Conservation (phyloP, 2,888 invertebrate genomes). For the Melangyna quadrimaculata region DNA sequence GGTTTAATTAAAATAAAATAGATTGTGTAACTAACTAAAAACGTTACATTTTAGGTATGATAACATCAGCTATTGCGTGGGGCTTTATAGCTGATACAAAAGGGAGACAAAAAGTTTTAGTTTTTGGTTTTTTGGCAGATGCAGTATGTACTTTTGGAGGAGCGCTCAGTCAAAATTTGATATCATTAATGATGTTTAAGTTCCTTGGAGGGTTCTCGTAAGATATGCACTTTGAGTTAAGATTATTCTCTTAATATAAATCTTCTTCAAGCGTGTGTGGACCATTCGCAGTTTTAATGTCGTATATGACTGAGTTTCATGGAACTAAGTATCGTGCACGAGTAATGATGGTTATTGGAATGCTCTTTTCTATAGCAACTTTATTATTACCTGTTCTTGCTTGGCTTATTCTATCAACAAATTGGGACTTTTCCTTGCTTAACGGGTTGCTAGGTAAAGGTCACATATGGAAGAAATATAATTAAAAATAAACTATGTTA, state of each 20-base stretch:
- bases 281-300: constrained; percentile 87
- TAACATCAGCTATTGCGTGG: constrained; percentile 88
- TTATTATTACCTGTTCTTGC: constrained; percentile 87
- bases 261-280: constrained; percentile 83
- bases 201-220: constrained; percentile 89
- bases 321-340: constrained; percentile 84
- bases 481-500: neutral
- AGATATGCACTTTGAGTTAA: constrained; percentile 78
- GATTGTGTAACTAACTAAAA: neutral
- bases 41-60: constrained; percentile 84
- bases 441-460: constrained; percentile 79
- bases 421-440: constrained; percentile 82
- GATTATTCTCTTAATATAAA: neutral
- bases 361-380: constrained; percentile 86
- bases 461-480: too few relatives aligned
- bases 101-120: constrained; percentile 86
- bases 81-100: constrained; percentile 89
- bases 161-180: constrained; percentile 85
- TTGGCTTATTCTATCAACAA: constrained; percentile 86
- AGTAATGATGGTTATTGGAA: constrained; percentile 85
- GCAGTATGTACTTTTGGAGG: constrained; percentile 85
- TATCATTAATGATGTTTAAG: constrained; percentile 86
- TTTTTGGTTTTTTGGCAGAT: constrained; percentile 85
- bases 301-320: constrained; percentile 89
- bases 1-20: constrained; percentile 81